Evolutionary conservation across 2,797 vertebrate species (phyloP).

Genomic region (Linurgus olivaceus): DNA sequence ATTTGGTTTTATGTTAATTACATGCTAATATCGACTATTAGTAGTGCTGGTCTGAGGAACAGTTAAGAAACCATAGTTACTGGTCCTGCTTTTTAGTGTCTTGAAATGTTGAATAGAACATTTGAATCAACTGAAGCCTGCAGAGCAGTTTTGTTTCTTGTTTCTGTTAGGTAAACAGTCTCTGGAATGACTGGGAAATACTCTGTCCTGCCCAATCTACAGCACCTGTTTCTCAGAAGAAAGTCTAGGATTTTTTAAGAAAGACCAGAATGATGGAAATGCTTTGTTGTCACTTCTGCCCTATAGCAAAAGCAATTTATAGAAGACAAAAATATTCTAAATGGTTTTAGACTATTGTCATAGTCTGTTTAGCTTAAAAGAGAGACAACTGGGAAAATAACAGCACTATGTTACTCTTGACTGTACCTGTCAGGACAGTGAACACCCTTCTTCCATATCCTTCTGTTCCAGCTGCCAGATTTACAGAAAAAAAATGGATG

Average conservation of each 20-base stretch:
- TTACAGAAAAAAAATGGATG: neutral
- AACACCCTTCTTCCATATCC: neutral
- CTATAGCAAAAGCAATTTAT: neutral
- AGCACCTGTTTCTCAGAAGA: neutral
- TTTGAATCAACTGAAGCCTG: neutral
- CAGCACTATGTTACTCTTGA: neutral
- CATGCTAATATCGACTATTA: neutral
- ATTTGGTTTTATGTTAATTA: neutral
- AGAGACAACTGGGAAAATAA: neutral
- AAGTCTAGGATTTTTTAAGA: neutral
- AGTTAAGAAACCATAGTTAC: neutral
- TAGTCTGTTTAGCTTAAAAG: neutral
- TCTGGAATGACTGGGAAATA: neutral
- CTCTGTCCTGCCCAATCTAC: accelerated
- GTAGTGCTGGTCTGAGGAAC: neutral
- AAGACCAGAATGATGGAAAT: neutral
- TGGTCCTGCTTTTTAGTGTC: neutral
- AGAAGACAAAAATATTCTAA: neutral
- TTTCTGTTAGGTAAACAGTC: neutral
- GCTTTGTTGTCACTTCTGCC: neutral
- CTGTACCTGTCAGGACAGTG: neutral
- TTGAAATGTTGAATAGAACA: neutral
- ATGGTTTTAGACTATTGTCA: neutral
- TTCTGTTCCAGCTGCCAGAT: neutral
- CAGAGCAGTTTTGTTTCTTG: neutral